Evolutionary conservation across 2,797 vertebrate genomes (phyloP), one percentile per base, ranked within the genome.

Genomic region (Stomatorhinus walkeri): DNA sequence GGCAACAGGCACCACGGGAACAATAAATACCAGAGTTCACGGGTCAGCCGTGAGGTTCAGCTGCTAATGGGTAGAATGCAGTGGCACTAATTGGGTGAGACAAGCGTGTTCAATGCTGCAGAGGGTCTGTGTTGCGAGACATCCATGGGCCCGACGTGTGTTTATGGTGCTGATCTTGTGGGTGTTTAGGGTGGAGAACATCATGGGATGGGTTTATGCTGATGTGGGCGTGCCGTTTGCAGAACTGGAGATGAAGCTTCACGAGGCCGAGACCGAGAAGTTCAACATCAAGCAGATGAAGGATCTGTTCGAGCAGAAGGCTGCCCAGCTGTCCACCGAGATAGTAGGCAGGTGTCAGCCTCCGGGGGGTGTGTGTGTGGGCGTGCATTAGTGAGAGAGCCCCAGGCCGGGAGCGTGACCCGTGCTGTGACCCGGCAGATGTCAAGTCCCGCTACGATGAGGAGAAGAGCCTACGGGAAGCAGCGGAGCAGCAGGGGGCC

Each of bases 211-310:
- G 24, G 87, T 32, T 6, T 3, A 32, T 83, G 9, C 16, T 83
- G 32, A 52, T 56, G 22, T 24, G 36, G 9, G 36, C 16, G 0
- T 49, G 81, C 28, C 36, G 93, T 85, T 81, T 16, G 76, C 90
- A 96, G 96, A 88, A 32, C 94, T 99, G 90, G 96, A 97, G 93
- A 96, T 93, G 89, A 97, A 97, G 92, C 93, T 99, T 91, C 98
- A 98, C 91, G 97, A 99, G 92, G 95, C 97, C 0, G 97, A 98
- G 94, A 96, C 97, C 14, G 98, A 99, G 93, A 99, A 97, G 93
- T 99, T 98, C 94, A 98, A 99, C 95, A 97, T 99, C 93, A 99
- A 98, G 93, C 98, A 99, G 95, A 99, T 99, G 98, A 99, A 98
- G 96, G 98, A 99, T 92, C 93, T 99, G 92, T 98, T 98, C 96